Evolutionary conservation across 1,140 invertebrate genomes (phyloP).

Genomic region (Cotesia chilonis): DNA sequence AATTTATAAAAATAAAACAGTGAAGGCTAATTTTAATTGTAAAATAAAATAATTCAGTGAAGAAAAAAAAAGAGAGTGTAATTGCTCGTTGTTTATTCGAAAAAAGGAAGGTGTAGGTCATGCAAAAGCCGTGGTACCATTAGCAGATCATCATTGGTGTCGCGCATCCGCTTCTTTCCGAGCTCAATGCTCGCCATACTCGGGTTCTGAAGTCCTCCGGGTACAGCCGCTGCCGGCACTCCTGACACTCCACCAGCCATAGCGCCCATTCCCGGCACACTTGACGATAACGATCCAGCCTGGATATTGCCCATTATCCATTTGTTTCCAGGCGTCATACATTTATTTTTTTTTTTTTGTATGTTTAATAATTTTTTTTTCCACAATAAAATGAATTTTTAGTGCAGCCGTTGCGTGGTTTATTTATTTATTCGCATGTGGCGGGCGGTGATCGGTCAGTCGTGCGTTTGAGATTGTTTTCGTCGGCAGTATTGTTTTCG

Average conservation of each 20-base stretch:
- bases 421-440: slow-evolving; percentile 39
- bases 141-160: slow-evolving; percentile 87
- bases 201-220: slow-evolving; percentile 69
- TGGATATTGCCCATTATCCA: slow-evolving; percentile 44
- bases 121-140: slow-evolving; percentile 85
- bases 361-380: slow-evolving; percentile 16
- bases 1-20: not conserved
- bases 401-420: slow-evolving; percentile 42
- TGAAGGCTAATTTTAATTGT: not conserved
- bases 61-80: not conserved
- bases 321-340: slow-evolving; percentile 22
- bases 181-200: slow-evolving; percentile 72
- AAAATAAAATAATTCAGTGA: slow-evolving; percentile 13
- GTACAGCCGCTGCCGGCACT: slow-evolving; percentile 57
- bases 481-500: slow-evolving; percentile 48
- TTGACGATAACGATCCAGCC: slow-evolving; percentile 62
- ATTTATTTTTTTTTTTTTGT: slow-evolving; percentile 26
- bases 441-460: slow-evolving; percentile 44
- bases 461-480: slow-evolving; percentile 46
- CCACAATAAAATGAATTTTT: slow-evolving; percentile 20
- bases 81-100: slow-evolving; percentile 40
- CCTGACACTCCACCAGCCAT: slow-evolving; percentile 63
- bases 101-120: slow-evolving; percentile 64
- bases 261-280: slow-evolving; percentile 58
- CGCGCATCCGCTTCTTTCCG: slow-evolving; percentile 87